phyloP scores from a whole-genome alignment of 2,797 vertebrate genomes.

The Emys orbicularis region DNA sequence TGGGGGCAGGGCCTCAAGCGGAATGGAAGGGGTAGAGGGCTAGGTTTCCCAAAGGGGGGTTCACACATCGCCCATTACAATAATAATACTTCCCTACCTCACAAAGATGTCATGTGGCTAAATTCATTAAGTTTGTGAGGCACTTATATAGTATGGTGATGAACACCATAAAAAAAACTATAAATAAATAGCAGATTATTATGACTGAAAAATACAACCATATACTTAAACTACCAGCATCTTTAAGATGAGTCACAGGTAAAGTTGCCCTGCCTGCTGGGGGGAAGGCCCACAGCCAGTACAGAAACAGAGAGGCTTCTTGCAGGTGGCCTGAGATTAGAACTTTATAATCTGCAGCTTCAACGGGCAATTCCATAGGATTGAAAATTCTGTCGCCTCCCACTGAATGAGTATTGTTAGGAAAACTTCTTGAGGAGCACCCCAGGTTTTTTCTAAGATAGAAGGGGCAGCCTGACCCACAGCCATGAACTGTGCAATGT shows the following conservation, averaged over 20 bases:
- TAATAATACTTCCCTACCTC: not conserved
- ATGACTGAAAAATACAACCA: not conserved
- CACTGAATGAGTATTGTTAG: not conserved
- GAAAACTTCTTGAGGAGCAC: not conserved
- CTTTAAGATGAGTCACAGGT: not conserved
- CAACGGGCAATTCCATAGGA: not conserved
- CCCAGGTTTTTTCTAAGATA: not conserved
- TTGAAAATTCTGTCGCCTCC: not conserved
- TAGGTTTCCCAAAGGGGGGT: too few relatives aligned
- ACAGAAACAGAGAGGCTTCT: not conserved
- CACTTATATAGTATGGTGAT: fast-evolving
- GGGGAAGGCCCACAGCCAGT: not conserved
- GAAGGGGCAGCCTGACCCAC: not conserved
- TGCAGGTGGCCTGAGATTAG: not conserved
- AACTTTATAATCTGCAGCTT: not conserved
- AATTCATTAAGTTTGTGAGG: not conserved
- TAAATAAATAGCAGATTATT: not conserved
- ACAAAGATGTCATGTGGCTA: not conserved
- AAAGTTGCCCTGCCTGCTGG: not conserved
- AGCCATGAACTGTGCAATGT: not conserved
- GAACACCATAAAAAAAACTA: not conserved
- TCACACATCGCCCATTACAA: not conserved
- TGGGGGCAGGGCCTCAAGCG: too few relatives aligned
- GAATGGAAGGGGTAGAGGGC: too few relatives aligned
- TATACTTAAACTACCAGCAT: not conserved